Base-by-base conservation (phyloP, 2,113 vertebrate species). In the Passer domesticus region DNA sequence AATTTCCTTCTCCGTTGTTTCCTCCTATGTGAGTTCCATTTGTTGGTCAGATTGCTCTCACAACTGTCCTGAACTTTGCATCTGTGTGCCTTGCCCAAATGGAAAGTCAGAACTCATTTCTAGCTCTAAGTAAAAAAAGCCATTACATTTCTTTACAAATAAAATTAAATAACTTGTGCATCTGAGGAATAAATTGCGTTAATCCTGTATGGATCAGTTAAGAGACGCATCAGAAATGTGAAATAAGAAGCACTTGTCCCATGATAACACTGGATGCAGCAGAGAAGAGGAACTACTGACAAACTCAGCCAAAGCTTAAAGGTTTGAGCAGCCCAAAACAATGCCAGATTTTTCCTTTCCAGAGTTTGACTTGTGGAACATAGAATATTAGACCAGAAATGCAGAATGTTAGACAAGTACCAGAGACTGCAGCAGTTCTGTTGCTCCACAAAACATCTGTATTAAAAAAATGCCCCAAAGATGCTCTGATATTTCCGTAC, bases 21-120 rank as follows among this genome's bases (percentile, higher is more conserved):
- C 43, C 37, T 87, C 52, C 47, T 50, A 20, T 55, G 39, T 22
- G 49, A 37, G 31, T 78, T 86, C 49, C 25, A 14, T 72, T 56
- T 82, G 28, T 43, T 60, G 58, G 30, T 49, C 55, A 47, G 43
- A 11, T 56, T 55, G 25, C n/a, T 68, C 60, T 90, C 3, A 4
- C 53, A 66, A 33, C 41, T 53, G 16, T 56, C 44, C 44, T 33
- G n/a, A 81, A 82, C 69, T 92, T 90, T 43, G 41, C 8, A 3
- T 49, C 22, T 0, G 0, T 23, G 19, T 30, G 10, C 52, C 72
- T 78, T 58, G 16, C 41, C 53, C 0, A 0, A 78, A 39, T 33
- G 39, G n/a, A 46, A 86, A 88, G 53, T 24, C 70, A 56, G 66
- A 68, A 84, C 75, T 78, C 35, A 52, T 66, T 89, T 85, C 49